phyloP scores from a whole-genome alignment of 2,113 vertebrate genomes.

The Rattus rattus region DNA sequence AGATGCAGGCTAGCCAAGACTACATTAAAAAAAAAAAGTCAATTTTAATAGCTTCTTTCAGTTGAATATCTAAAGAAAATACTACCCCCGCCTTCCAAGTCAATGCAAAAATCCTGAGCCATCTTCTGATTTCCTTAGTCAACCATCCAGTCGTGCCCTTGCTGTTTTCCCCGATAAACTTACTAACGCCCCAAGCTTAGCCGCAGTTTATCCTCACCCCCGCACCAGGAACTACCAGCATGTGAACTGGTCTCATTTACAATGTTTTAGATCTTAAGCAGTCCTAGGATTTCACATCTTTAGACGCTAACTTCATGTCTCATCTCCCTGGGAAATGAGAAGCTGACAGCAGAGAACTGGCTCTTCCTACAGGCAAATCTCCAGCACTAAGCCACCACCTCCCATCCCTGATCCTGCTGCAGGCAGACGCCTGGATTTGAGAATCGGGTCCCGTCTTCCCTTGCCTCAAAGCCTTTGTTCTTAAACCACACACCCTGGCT shows the following conservation, averaged over 20 bases:
- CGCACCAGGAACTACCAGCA: not conserved
- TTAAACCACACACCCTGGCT: not conserved
- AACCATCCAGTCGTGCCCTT: not conserved
- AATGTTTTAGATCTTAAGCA: constrained; percentile 34
- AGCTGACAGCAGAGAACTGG: not conserved
- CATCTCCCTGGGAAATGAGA: constrained; percentile 41
- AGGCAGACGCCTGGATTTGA: not conserved
- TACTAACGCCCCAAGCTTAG: not conserved
- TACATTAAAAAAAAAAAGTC: not conserved
- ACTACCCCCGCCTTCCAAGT: not conserved
- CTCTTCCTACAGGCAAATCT: constrained; percentile 27
- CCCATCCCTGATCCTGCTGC: not conserved
- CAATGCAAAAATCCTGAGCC: constrained; percentile 9
- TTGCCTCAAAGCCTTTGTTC: not conserved
- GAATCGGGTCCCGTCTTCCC: not conserved
- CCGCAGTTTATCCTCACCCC: not conserved
- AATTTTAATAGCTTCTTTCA: constrained; percentile 52
- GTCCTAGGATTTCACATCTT: not conserved
- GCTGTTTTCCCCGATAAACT: not conserved
- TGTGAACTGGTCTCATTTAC: not conserved
- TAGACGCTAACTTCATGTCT: not conserved
- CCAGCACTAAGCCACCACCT: not conserved
- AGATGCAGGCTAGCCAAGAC: not conserved
- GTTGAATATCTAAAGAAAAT: not conserved
- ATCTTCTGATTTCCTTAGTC: not conserved